These are phyloP conservation scores for Phoeniculus purpureus DNA, from an alignment of 2,797 vertebrate species.

Conservation along the genomic window DNA sequence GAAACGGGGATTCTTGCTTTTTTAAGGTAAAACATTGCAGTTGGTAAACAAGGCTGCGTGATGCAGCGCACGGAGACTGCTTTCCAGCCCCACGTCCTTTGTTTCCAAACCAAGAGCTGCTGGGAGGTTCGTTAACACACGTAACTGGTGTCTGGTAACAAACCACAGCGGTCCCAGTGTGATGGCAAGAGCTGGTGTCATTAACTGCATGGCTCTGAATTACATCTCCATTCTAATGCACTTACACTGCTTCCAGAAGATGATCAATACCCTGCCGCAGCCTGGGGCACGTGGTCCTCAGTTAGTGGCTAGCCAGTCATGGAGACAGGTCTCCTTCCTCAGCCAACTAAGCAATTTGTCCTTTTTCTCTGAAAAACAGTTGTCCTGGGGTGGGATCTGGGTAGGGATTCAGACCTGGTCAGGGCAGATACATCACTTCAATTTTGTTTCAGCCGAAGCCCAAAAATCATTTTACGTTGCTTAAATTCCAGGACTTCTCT, in stretches of 20 bases:
- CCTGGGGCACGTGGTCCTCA: not conserved
- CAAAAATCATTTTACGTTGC: not conserved
- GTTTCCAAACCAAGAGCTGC: not conserved
- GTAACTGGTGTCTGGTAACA: not conserved
- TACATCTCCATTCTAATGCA: not conserved
- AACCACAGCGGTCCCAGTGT: not conserved
- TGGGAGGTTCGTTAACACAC: not conserved
- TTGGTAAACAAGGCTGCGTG: conserved; percentile 38
- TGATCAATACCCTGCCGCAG: not conserved
- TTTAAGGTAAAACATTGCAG: not conserved
- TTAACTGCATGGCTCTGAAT: not conserved
- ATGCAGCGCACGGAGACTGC: not conserved
- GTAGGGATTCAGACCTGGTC: not conserved
- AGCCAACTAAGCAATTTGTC: not conserved
- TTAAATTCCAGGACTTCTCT: not conserved
- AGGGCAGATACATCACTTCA: not conserved
- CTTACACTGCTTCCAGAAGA: not conserved
- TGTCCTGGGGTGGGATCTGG: not conserved
- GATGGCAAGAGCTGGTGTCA: not conserved
- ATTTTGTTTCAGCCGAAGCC: not conserved
- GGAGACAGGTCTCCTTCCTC: not conserved
- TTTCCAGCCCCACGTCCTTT: not conserved
- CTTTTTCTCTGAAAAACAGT: not conserved
- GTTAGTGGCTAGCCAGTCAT: not conserved
- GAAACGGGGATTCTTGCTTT: not conserved